These are phyloP conservation scores for Enteromius paludinosus DNA, from an alignment of 2,797 vertebrate species.

Conservation along the genomic window DNA sequence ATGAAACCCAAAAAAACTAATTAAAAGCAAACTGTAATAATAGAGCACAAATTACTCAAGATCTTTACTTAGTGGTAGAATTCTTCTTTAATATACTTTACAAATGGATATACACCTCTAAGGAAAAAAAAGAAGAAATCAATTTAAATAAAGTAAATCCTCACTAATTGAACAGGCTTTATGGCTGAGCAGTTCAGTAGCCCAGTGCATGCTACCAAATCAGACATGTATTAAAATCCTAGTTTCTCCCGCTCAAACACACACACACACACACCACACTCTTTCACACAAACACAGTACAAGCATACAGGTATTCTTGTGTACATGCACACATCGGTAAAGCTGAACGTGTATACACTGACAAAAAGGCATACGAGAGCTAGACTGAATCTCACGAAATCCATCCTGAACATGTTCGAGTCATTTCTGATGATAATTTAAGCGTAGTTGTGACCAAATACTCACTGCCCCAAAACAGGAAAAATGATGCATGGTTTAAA, in stretches of 20 bases:
- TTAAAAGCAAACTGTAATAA: not conserved
- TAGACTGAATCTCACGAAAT: conserved; percentile 32
- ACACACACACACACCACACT: not conserved
- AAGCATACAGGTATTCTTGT: conserved; percentile 22
- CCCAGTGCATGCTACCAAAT: conserved; percentile 60
- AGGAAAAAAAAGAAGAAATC: conserved; percentile 20
- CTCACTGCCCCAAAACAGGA: not conserved
- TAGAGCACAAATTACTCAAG: not conserved
- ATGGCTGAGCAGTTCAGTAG: conserved; percentile 52
- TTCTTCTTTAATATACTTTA: conserved; percentile 60
- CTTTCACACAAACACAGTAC: conserved; percentile 21
- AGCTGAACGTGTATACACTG: conserved; percentile 39
- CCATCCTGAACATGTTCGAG: not conserved
- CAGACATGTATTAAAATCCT: conserved; percentile 34
- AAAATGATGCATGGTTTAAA: not conserved
- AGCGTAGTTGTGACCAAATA: not conserved
- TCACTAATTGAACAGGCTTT: conserved; percentile 47
- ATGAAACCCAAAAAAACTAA: too few relatives aligned
- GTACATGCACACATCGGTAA: conserved; percentile 41
- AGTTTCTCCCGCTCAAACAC: conserved; percentile 6
- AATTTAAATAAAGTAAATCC: conserved; percentile 49
- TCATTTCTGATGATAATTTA: conserved; percentile 2
- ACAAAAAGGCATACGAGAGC: conserved; percentile 43
- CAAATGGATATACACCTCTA: conserved; percentile 59
- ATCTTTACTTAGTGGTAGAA: conserved; percentile 42